phyloP scores from a whole-genome alignment of 2,797 vertebrate species.

The Atherinosoma microstoma region DNA sequence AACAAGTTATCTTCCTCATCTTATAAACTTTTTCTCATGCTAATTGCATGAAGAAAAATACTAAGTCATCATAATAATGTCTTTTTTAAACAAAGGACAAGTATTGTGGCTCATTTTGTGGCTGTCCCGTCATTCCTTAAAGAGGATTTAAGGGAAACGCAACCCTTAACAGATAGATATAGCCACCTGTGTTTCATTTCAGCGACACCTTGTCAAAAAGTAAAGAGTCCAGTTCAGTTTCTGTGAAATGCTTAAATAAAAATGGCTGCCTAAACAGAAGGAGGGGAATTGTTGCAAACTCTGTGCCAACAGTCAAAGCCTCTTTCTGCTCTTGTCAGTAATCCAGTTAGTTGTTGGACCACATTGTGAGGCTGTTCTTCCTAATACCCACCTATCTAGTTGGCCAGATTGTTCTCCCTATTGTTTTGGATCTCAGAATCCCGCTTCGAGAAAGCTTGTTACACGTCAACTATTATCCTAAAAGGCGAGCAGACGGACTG shows the following conservation, averaged over 20 bases:
- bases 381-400: constrained; percentile 70
- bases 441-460: constrained; percentile 57
- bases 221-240: constrained; percentile 1
- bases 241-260: constrained; percentile 15
- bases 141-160: too few relatives aligned
- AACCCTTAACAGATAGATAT: too few relatives aligned
- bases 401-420: constrained; percentile 50
- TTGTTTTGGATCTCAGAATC: constrained; percentile 61
- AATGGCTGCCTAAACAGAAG: constrained; percentile 37
- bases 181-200: too few relatives aligned
- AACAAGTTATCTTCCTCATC: too few relatives aligned
- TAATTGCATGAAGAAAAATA: too few relatives aligned
- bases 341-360: constrained; percentile 71
- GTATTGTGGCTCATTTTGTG: too few relatives aligned
- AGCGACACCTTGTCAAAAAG: too few relatives aligned
- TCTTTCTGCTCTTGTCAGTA: constrained; percentile 59
- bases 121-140: too few relatives aligned
- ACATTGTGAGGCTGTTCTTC: constrained; percentile 42
- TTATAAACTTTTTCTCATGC: too few relatives aligned
- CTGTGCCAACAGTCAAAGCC: constrained; percentile 50
- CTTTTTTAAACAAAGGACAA: too few relatives aligned
- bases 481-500: constrained; percentile 19
- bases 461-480: constrained; percentile 53
- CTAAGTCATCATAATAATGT: too few relatives aligned
- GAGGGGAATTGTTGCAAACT: constrained; percentile 34